Percentiles rank a stretch among this genome's conserved stretches.
Evolutionary conservation across 2,888 invertebrate genomes (phyloP).

Genomic region (Anthrax anthrax): DNA sequence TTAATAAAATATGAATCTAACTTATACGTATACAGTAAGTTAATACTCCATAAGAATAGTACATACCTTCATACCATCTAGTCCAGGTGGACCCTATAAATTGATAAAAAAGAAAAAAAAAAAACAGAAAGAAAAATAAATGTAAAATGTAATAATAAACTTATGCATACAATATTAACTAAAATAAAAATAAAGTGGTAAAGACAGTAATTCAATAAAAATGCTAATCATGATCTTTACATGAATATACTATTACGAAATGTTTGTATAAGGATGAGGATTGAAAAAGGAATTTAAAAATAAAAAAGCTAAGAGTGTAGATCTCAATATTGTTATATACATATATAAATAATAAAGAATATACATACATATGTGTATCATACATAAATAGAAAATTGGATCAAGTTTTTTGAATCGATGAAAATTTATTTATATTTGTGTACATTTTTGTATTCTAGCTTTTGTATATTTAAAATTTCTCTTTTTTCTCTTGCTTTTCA

Average conservation of each 20-base stretch:
- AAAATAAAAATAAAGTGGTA: not conserved
- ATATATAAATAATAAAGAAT: too few relatives aligned
- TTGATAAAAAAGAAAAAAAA: constrained; percentile 6
- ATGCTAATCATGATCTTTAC: not conserved
- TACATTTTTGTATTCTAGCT: too few relatives aligned
- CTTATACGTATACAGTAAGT: not conserved
- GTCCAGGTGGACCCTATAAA: constrained; percentile 72
- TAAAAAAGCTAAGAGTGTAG: constrained; percentile 2
- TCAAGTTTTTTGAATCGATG: too few relatives aligned
- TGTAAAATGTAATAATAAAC: not conserved
- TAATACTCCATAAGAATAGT: too few relatives aligned
- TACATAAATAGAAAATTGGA: too few relatives aligned
- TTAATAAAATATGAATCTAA: not conserved
- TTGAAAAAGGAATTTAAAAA: not conserved
- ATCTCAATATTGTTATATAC: too few relatives aligned
- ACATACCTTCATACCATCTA: constrained; percentile 92
- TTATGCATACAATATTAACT: not conserved
- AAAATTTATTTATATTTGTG: too few relatives aligned
- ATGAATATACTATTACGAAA: too few relatives aligned
- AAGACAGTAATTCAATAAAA: not conserved
- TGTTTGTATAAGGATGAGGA: not conserved
- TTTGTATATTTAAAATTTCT: too few relatives aligned
- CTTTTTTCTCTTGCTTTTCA: not conserved
- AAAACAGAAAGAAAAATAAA: not conserved
- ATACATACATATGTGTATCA: too few relatives aligned